Base-by-base conservation (phyloP, 2,797 vertebrate species). In the Cheirogaleus major region DNA sequence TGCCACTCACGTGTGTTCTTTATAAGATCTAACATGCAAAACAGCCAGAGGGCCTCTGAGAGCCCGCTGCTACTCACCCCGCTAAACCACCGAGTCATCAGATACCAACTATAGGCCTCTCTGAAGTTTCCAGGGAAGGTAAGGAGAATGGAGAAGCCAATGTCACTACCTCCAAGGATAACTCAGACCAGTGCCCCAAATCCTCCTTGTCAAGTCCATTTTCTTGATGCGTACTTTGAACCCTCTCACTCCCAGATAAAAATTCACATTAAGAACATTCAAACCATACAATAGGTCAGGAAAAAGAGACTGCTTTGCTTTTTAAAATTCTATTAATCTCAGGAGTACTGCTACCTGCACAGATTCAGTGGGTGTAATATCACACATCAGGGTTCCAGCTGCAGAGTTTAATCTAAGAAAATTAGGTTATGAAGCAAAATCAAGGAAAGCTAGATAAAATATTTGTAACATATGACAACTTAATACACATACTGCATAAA, bases 381-480 rank as follows among this genome's bases (percentile, higher is more conserved):
- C 81, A 93, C 32, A 76, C 69, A 55, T 67, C 7, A 75, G 35
- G 45, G 43, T 73, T 86, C 70, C 72, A 85, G 75, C 38, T 18
- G 38, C 7, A 86, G 72, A 61, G 23, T 91, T 93, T 92, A 76
- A 97, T 88, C 50, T 48, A 38, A 55, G 87, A 73, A 89, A 96
- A 88, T 79, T 80, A 89, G 65, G 52, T 87, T 80, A 78, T 55
- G n/a, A 86, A 95, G 57, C 13, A 57, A 84, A 92, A 72, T 50
- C 85, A 95, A 94, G 80, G 65, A 48, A 86, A 80, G 27, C 32
- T 43, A 81, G 89, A 92, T 89, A 92, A 93, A 95, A 92, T 45
- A 92, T 86, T 92, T 78, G 7, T n/a, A 85, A 52, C 59, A 22
- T 52, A 63, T 38, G 59, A 95, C 72, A 90, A 95, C 59, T 48